phyloP scores from a whole-genome alignment of 2,888 invertebrate species.

The Nephrotoma guestfalica region DNA sequence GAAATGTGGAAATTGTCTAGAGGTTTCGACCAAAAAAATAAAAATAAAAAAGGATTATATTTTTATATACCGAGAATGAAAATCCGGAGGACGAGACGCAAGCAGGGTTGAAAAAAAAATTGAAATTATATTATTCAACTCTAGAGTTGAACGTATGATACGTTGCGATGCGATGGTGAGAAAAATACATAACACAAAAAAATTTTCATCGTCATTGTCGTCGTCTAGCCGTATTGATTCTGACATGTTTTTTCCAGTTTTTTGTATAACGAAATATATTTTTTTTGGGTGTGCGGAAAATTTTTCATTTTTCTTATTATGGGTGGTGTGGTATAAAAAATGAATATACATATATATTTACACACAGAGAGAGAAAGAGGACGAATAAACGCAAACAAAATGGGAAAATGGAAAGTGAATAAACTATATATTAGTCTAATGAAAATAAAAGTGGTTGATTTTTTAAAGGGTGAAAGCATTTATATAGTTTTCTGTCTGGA shows the following conservation, averaged over 20 bases:
- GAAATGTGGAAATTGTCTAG: not conserved
- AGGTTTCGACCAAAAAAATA: not conserved
- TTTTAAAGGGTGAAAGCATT: not conserved
- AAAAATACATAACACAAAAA: not conserved
- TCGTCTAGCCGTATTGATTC: slow-evolving; percentile 15
- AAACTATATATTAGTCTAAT: slow-evolving; percentile 1
- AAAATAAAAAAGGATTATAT: not conserved
- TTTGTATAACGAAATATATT: not conserved
- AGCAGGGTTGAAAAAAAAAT: not conserved
- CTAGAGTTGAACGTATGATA: slow-evolving; percentile 1
- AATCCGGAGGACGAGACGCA: not conserved
- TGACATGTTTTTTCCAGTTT: not conserved
- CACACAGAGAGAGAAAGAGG: not conserved
- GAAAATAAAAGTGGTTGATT: slow-evolving; percentile 2
- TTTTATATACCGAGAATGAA: not conserved
- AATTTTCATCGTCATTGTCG: not conserved
- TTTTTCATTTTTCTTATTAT: not conserved
- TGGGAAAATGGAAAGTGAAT: not conserved
- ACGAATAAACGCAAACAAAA: not conserved
- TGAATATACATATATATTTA: not conserved
- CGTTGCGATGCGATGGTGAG: not conserved
- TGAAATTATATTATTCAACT: not conserved
- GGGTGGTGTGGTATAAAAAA: not conserved
- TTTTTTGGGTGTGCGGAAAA: not conserved
- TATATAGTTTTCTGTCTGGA: slow-evolving; percentile 1